Evolutionary conservation across 2,888 invertebrate species (phyloP), one percentile per base, ranked within the genome.

Genomic region (Phragmatobia fuliginosa): DNA sequence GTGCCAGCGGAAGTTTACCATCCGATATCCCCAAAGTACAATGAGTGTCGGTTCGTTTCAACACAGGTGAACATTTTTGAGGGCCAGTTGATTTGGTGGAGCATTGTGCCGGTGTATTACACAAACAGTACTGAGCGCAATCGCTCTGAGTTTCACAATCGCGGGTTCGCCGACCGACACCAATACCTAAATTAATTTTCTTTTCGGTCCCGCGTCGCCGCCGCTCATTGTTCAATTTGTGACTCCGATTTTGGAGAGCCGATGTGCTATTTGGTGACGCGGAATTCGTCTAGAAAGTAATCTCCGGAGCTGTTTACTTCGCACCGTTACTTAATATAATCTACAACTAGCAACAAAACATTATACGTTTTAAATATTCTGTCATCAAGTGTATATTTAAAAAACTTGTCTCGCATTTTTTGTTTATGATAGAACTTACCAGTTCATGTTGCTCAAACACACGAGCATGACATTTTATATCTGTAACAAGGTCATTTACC

Each of bases 141-240:
- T 92, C 93, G 90, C 90, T 91, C 90, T 88, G 83, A 87, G 90
- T 94, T 94, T 94, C 94, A 93, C 94, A 94, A 95, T 91, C 87
- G 87, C 85, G 91, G 90, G 94, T 91, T 94, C 94, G 87, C 85
- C 88, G 94, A 91, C 94, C 94, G 94, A 90, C 94, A 94, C 94
- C 92, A 91, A 94, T 95, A 93, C 94, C 93, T 95, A 94, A 92
- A 94, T 94, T 94, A 94, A 94, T 94, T 94, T 94, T 94, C 93
- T 94, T 93, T 94, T 94, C 86, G 91, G 88, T 89, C 88, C 88
- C 88, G 88, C 88, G 88, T 88, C 88, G 90, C 84, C 85, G 87
- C 82, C 85, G 86, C 86, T 91, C 91, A 94, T 94, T 94, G 94
- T 94, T 93, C 91, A 90, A 90, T 91, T 91, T 90, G 88, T 87